Evolutionary conservation across 2,888 invertebrate species (phyloP), one percentile per base, ranked within the genome.

Genomic region (Pandemis heparana): DNA sequence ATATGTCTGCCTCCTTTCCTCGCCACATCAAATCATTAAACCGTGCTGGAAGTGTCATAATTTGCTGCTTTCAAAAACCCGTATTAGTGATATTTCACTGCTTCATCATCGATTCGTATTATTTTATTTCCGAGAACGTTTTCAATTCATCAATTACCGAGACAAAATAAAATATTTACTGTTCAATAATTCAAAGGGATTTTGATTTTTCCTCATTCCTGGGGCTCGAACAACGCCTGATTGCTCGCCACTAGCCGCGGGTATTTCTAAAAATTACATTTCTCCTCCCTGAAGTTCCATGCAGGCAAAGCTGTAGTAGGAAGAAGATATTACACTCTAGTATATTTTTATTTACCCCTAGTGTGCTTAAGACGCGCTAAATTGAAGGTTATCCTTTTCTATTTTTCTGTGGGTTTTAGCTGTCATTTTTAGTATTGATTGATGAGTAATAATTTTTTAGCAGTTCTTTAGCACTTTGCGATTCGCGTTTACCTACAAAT

Each of bases 261-360:
- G 84, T 86, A 87, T 87, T 87, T 89, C 87, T 86, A 88, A 90
- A 89, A 91, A 91, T 91, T 88, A 90, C 88, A 87, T 88, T 87
- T 85, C 81, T 75, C 82, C 78, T 79, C 80, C 76, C 75, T 80
- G 77, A 80, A 82, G 82, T 80, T 85, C 82, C 84, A 84, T 85
- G 83, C 73, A 79, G 65, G 63, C 60, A 16, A 53, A 56, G 18
- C 18, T 56, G 23, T 56, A 10, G 56, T n/a, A 23, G 10, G 5
- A 56, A 1, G 23, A 56, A 77, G 74, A 71, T 62, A 53, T 70
- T 48, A 56, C 69, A 63, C 48, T 72, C 12, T 53, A 18, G 7
- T 16, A 16, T 7, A 16, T n/a, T 53, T 48, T 38, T 32, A 14
- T 43, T 43, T 43, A 14, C 43, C 23, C 23, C 23, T 32, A 32